Evolutionary conservation across 2,113 vertebrate genomes (phyloP).

Genomic region (Nipponia nippon): DNA sequence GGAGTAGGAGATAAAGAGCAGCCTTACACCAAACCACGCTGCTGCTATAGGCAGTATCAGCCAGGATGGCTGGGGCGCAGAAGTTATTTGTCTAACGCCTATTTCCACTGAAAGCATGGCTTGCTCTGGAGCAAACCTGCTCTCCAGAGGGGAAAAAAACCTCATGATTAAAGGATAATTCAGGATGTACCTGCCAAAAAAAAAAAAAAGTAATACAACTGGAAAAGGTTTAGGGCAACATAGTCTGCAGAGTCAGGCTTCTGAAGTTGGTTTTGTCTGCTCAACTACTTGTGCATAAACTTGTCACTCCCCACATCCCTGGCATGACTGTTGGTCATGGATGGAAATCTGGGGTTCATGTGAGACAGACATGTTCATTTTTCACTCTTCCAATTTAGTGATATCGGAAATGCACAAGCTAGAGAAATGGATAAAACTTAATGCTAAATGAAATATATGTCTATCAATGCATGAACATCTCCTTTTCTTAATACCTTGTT

Average conservation of each 20-base stretch:
- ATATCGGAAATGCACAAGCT: background rate
- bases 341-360: rapidly evolving
- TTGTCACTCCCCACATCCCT: rapidly evolving
- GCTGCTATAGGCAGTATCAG: rapidly evolving
- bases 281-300: rapidly evolving
- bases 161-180: background rate
- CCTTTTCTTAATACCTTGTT: background rate
- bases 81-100: background rate
- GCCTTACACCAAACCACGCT: background rate
- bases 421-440: background rate
- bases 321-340: rapidly evolving
- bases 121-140: background rate
- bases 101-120: rapidly evolving
- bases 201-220: background rate
- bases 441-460: background rate
- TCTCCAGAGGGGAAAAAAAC: background rate
- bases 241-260: background rate
- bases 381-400: background rate
- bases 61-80: background rate
- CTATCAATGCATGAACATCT: background rate
- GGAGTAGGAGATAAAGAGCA: background rate
- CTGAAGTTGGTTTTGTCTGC: background rate
- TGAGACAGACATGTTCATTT: background rate
- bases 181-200: background rate
- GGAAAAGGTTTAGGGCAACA: background rate